Percentiles rank a stretch among this genome's conserved stretches.
These are phyloP conservation scores for Pluvianellus socialis DNA, from an alignment of 2,113 vertebrate genomes.

Conservation along the genomic window DNA sequence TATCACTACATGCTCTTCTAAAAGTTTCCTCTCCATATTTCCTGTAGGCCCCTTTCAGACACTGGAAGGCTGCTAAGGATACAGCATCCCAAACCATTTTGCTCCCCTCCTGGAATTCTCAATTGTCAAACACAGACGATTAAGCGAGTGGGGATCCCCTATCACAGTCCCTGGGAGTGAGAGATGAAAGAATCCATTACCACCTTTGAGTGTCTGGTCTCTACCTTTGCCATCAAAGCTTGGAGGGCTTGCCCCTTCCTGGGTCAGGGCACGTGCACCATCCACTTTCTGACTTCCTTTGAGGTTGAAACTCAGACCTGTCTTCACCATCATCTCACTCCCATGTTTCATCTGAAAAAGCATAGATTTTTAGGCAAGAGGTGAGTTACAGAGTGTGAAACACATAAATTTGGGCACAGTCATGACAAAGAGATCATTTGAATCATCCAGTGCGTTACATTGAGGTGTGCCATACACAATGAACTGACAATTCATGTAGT, in stretches of 20 bases:
- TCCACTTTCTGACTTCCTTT: not conserved
- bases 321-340: not conserved
- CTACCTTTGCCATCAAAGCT: not conserved
- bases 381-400: not conserved
- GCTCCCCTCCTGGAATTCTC: not conserved
- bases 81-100: not conserved
- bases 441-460: not conserved
- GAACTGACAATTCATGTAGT: not conserved
- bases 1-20: too few relatives aligned
- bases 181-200: not conserved
- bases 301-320: not conserved
- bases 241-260: not conserved
- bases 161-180: not conserved
- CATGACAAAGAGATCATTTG: not conserved
- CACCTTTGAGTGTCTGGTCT: not conserved
- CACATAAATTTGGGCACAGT: not conserved
- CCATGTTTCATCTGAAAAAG: not conserved
- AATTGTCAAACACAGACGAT: not conserved
- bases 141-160: not conserved
- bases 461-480: not conserved
- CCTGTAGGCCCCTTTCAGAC: too few relatives aligned
- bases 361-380: not conserved
- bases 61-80: too few relatives aligned
- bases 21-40: too few relatives aligned
- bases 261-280: accelerated